phyloP scores from a whole-genome alignment of 2,113 vertebrate genomes.

The Pitta sordida region DNA sequence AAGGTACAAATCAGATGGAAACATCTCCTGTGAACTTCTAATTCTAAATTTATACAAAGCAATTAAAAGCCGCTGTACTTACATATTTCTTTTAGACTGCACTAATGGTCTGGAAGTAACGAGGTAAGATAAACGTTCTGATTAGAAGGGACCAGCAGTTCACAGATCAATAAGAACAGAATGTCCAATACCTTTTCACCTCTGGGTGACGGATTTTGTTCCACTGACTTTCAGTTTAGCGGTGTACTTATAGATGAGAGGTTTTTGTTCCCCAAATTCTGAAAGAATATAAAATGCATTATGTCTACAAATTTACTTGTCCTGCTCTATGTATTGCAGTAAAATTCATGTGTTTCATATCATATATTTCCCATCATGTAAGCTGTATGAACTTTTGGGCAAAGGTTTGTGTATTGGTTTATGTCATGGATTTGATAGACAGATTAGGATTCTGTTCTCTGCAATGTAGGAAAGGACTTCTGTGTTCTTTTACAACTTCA shows the following conservation, averaged over 20 bases:
- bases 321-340: neutral
- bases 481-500: neutral
- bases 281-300: constrained; percentile 11
- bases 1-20: constrained; percentile 41
- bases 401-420: neutral
- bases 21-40: constrained; percentile 31
- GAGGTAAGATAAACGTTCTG: neutral
- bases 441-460: neutral
- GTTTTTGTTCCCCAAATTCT: neutral
- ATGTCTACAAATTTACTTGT: neutral
- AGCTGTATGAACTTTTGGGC: neutral
- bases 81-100: constrained; percentile 29
- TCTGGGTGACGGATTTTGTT: constrained; percentile 49
- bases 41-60: constrained; percentile 18
- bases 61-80: constrained; percentile 9
- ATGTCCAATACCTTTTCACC: neutral
- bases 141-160: constrained; percentile 18
- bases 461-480: neutral
- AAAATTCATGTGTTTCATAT: constrained; percentile 37
- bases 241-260: neutral
- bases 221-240: constrained; percentile 41
- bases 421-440: neutral
- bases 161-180: constrained; percentile 34
- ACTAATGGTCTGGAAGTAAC: constrained; percentile 27
- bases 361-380: too few relatives aligned